Base-by-base conservation (phyloP, 2,113 vertebrate genomes). In the Entelurus aequoreus region DNA sequence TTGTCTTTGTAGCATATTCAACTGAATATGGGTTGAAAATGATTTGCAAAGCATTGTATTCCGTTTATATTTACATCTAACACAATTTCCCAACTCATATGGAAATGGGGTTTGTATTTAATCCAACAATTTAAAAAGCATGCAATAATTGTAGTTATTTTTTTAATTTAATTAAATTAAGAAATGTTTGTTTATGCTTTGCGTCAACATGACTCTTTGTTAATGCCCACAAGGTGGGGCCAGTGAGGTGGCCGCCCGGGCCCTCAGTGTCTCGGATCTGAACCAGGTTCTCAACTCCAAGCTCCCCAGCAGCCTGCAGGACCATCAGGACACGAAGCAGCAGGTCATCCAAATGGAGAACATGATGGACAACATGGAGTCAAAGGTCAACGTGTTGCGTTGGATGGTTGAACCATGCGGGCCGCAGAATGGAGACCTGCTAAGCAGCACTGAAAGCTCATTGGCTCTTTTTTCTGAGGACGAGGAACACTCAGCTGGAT, bases 361-460 rank as follows among this genome's bases (percentile, higher is more conserved):
- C 37, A 76, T 90, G 84, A 85, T 90, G 7, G 85, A 87, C 8
- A 84, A 90, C 76, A 91, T 86, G 83, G 90, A 91, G 84, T 60
- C 19, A 76, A 92, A 91, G 74, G 87, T 89, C 8, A 83, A 88
- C 12, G 88, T 87, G 13, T 36, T 90, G 66, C 78, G 86, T 46
- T 91, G 87, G 88, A 80, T 78, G 80, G 86, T 87, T 68, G 80
- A 91, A 65, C 82, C 88, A 37, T 65, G 0, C 0, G 51, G 78
- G 19, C 84, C 75, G 0, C 71, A 85, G 79, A 69, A 88, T 1
- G 72, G 77, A 9, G 89, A 93, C n/a, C 74, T 79, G 0, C 62
- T 86, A 1, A 75, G 85, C 74, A 89, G 84, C 80, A 75, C 68
- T 0, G 83, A 88, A 72, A 88, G 81, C 68, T 89, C 88, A 3